Conservation (phyloP, 2,888 invertebrate species). For the Phanerotoma sp. region DNA sequence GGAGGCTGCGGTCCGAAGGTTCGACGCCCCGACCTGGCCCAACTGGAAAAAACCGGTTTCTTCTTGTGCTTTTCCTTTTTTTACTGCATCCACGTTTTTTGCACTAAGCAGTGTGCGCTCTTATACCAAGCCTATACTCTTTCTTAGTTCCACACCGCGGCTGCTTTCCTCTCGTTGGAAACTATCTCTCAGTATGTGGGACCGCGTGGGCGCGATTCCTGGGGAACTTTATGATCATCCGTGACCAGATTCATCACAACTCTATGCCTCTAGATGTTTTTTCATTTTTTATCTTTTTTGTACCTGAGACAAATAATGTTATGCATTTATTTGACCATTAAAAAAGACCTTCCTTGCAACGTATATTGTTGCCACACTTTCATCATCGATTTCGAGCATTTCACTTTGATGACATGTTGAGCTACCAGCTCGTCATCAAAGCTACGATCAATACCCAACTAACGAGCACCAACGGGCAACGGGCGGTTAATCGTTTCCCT, state of each 20-base stretch:
- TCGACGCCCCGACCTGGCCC: constrained; percentile 59
- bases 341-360: too few relatives aligned
- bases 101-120: constrained; percentile 36
- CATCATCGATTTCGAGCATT: too few relatives aligned
- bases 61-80: constrained; percentile 51
- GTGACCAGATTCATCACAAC: constrained; percentile 52
- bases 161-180: constrained; percentile 19
- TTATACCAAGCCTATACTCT: constrained; percentile 15
- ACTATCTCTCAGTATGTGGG: constrained; percentile 16
- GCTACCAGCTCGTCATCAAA: neutral
- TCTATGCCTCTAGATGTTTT: constrained; percentile 1
- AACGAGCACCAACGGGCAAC: constrained; percentile 25
- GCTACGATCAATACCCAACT: constrained; percentile 28
- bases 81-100: constrained; percentile 44
- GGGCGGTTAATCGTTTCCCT: constrained; percentile 31
- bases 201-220: constrained; percentile 44
- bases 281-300: neutral
- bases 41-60: constrained; percentile 59
- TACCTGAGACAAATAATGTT: too few relatives aligned
- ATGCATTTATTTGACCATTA: too few relatives aligned
- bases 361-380: too few relatives aligned
- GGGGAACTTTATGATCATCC: constrained; percentile 47
- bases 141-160: constrained; percentile 2
- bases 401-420: constrained; percentile 2
- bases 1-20: constrained; percentile 55